These are phyloP conservation scores for Enteromius argenteus DNA, from an alignment of 2,797 vertebrate species.

Conservation along the genomic window DNA sequence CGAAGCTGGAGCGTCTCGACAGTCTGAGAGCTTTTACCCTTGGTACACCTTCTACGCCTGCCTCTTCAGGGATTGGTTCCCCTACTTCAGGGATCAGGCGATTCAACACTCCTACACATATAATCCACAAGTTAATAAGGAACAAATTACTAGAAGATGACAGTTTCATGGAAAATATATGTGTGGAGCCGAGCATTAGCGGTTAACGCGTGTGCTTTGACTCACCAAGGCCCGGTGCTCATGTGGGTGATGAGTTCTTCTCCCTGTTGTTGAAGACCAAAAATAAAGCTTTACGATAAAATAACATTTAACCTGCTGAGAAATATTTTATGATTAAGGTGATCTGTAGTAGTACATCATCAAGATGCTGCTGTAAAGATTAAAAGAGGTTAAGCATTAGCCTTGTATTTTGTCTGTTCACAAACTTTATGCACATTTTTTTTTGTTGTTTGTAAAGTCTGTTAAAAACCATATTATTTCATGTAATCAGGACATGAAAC, in stretches of 20 bases:
- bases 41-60: slow-evolving; percentile 70
- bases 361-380: neutral
- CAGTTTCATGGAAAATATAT: neutral
- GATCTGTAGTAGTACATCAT: neutral
- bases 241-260: no score
- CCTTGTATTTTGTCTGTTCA: neutral
- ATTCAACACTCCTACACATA: slow-evolving; percentile 75
- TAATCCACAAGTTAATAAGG: slow-evolving; percentile 53
- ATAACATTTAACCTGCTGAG: neutral
- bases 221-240: neutral
- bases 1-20: slow-evolving; percentile 73
- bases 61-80: slow-evolving; percentile 77
- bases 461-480: neutral
- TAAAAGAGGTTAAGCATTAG: no score
- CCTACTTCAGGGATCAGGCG: slow-evolving; percentile 65
- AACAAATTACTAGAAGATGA: neutral
- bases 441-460: neutral
- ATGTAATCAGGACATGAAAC: neutral
- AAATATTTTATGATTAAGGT: neutral
- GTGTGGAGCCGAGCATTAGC: neutral
- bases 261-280: neutral
- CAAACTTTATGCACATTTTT: neutral
- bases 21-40: slow-evolving; percentile 82
- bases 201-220: neutral
- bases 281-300: neutral